Percentiles rank a stretch among this genome's conserved stretches.
These are phyloP conservation scores for Nasonia longicornis DNA, from an alignment of 1,140 invertebrate species.

Conservation along the genomic window DNA sequence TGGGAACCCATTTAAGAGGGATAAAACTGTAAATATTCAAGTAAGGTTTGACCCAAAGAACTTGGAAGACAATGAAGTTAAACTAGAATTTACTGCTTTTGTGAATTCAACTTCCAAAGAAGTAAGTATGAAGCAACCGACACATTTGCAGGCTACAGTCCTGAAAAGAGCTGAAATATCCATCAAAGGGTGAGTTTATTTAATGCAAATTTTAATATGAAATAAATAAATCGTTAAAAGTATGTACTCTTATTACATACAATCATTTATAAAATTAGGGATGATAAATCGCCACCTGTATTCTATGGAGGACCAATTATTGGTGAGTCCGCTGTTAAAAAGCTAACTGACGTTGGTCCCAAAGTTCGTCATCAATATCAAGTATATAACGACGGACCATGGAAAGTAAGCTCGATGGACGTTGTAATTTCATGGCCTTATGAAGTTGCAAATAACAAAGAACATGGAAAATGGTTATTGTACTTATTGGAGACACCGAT, in stretches of 20 bases:
- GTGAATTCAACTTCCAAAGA: slow-evolving; percentile 90
- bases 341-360: slow-evolving; percentile 87
- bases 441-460: slow-evolving; percentile 83
- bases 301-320: slow-evolving; percentile 88
- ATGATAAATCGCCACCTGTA: slow-evolving; percentile 63
- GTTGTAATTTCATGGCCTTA: slow-evolving; percentile 92
- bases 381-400: slow-evolving; percentile 89
- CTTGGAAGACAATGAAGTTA: slow-evolving; percentile 77
- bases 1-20: slow-evolving; percentile 89
- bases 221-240: neutral
- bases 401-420: slow-evolving; percentile 81
- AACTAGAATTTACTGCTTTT: slow-evolving; percentile 79
- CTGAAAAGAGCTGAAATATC: slow-evolving; percentile 85
- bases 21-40: slow-evolving; percentile 73
- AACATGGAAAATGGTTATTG: slow-evolving; percentile 88
- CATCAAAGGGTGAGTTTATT: slow-evolving; percentile 79
- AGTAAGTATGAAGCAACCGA: slow-evolving; percentile 71
- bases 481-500: slow-evolving; percentile 87
- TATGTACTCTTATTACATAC: neutral
- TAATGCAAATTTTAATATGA: slow-evolving; percentile 29
- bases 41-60: slow-evolving; percentile 85
- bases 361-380: slow-evolving; percentile 87
- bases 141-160: slow-evolving; percentile 75
- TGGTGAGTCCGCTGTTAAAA: slow-evolving; percentile 85
- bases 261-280: neutral